Evolutionary conservation across 2,113 vertebrate genomes (phyloP).

Genomic region (Euleptes europaea): DNA sequence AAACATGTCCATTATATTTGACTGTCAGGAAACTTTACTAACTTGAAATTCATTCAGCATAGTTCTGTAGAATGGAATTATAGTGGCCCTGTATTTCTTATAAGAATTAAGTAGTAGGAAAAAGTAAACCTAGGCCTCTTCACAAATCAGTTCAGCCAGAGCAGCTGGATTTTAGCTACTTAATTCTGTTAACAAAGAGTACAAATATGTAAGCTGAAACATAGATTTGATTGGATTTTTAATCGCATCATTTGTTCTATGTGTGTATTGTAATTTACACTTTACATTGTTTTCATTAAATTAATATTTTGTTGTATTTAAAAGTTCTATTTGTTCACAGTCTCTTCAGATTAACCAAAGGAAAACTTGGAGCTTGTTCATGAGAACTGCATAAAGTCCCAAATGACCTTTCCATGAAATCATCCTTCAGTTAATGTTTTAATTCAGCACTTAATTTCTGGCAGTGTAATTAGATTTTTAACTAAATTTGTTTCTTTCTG

Average conservation of each 20-base stretch:
- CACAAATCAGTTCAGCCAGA: not conserved
- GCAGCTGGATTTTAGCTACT: not conserved
- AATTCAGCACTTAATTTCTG: slow-evolving; percentile 18
- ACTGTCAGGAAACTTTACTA: not conserved
- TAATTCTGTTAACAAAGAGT: not conserved
- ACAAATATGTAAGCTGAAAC: not conserved
- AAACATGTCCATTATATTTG: not conserved
- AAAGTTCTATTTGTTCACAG: slow-evolving; percentile 27
- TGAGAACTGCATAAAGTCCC: slow-evolving; percentile 46
- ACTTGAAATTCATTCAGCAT: not conserved
- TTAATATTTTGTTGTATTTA: slow-evolving; percentile 3
- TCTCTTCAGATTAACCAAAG: slow-evolving; percentile 14
- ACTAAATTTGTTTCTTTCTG: slow-evolving; percentile 9
- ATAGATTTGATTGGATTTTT: not conserved
- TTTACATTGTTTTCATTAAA: slow-evolving; percentile 27
- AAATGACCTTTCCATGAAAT: slow-evolving; percentile 40
- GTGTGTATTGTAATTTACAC: not conserved
- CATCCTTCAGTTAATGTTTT: slow-evolving; percentile 14
- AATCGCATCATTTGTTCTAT: not conserved
- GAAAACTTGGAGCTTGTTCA: slow-evolving; percentile 44
- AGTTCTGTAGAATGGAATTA: not conserved
- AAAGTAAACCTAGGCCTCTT: not conserved
- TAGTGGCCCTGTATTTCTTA: not conserved
- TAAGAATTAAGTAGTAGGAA: not conserved
- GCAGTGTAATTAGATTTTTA: slow-evolving; percentile 29